Evolutionary conservation across 2,113 vertebrate species (phyloP).

Genomic region (Nothoprocta pentlandii): DNA sequence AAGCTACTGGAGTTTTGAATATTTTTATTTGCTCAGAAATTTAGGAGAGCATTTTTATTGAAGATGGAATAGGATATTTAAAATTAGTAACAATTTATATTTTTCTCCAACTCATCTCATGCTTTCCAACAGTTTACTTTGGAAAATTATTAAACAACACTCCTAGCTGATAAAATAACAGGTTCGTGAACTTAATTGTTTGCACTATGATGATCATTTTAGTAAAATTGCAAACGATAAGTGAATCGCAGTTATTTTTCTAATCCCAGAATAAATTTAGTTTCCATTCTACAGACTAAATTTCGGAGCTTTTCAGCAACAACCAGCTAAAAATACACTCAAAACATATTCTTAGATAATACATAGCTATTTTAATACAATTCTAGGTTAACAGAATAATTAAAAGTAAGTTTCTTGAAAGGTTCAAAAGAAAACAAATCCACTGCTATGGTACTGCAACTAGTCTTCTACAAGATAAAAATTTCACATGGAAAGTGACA

Average conservation of each 20-base stretch:
- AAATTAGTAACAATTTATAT: slow-evolving; percentile 1
- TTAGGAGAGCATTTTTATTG: not conserved
- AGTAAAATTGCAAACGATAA: not conserved
- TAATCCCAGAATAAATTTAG: not conserved
- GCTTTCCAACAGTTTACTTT: not conserved
- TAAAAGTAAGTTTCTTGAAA: slow-evolving; percentile 8
- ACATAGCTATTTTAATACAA: not conserved
- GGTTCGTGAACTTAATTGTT: not conserved
- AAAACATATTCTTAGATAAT: slow-evolving; percentile 19
- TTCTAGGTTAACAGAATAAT: not conserved
- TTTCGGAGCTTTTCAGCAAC: not conserved
- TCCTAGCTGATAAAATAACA: not conserved
- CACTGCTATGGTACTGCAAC: not conserved
- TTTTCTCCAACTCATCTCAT: not conserved
- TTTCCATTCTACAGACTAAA: not conserved
- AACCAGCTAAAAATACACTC: not conserved
- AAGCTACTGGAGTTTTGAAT: slow-evolving; percentile 72
- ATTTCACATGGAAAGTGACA: slow-evolving; percentile 68
- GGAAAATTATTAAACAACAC: slow-evolving; percentile 8
- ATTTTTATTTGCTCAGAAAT: slow-evolving; percentile 79
- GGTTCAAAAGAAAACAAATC: not conserved
- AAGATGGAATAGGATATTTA: slow-evolving; percentile 35
- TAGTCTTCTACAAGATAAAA: slow-evolving; percentile 47
- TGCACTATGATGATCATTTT: not conserved
- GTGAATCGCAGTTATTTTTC: slow-evolving; percentile 1